Base-by-base conservation (phyloP, 2,113 vertebrate species). In the Strigops habroptila region DNA sequence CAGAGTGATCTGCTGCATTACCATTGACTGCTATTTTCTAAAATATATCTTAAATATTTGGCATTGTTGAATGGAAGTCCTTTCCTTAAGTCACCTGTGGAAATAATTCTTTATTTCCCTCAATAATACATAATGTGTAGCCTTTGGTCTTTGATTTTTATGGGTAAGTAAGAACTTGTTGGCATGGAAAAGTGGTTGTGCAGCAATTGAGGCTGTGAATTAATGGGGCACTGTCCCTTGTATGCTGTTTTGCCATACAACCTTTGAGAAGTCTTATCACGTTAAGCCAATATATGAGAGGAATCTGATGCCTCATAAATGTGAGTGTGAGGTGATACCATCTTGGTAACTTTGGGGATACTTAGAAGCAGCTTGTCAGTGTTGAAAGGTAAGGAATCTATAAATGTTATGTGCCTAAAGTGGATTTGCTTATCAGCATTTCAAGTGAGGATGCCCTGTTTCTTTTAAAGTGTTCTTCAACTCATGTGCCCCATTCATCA, bases 401-500 rank as follows among this genome's bases (percentile, higher is more conserved):
- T 3, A 53, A 67, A 33, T 21, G 28, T 15, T 76, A 30, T 1
- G 0, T n/a, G 15, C 33, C 44, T 55, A 7, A 4, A 33, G 24
- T 24, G 52, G 31, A 18, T 77, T 83, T 24, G 39, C 24, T 37
- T 44, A 55, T 21, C 27, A 31, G 1, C 2, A 1, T 33, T 68
- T 68, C 39, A 64, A 46, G 43, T 53, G 14, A 39, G 5, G 24
- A 51, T 44, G 33, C 12, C 31, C 48, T 23, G 22, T 17, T 51
- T 39, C 18, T 6, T 51, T 62, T 13, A 3, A 77, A 63, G 31
- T 21, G 11, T 35, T 49, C 22, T 87, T 91, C 18, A 51, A 13
- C 60, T 37, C 33, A 2, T 0, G 0, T 18, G 49, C 18, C 31
- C 10, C 7, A 3, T 13, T 57, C n/a, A 25, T 22, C n/a, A 12